phyloP scores from a whole-genome alignment of 2,113 vertebrate species.

The Corythornis madagascariensis region DNA sequence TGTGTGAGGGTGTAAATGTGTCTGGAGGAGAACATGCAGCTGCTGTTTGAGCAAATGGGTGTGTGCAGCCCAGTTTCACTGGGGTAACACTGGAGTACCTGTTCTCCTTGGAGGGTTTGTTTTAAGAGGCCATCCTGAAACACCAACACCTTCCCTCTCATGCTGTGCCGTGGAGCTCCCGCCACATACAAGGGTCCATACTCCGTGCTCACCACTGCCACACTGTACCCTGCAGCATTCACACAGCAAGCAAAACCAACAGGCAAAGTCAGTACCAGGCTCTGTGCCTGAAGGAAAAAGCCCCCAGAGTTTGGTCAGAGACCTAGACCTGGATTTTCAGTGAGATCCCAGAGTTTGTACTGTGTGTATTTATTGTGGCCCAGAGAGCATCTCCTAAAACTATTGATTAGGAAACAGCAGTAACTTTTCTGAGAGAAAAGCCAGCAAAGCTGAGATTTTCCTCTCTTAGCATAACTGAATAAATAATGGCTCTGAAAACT shows the following conservation, averaged over 20 bases:
- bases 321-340: background rate
- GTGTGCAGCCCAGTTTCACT: background rate
- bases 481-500: background rate
- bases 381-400: background rate
- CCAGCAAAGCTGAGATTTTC: background rate
- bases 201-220: conserved; percentile 36
- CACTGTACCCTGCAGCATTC: conserved; percentile 74
- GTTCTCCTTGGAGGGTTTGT: conserved; percentile 71
- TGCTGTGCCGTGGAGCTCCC: conserved; percentile 75
- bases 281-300: background rate
- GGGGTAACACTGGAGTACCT: conserved; percentile 64
- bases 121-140: conserved; percentile 44
- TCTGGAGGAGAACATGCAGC: background rate
- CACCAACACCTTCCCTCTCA: conserved; percentile 74
- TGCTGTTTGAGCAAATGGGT: background rate
- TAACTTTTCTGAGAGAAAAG: background rate
- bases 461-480: background rate
- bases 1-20: background rate
- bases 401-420: background rate
- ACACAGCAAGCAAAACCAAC: background rate
- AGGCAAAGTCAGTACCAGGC: accelerated
- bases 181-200: conserved; percentile 55
- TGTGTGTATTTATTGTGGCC: background rate
- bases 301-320: background rate
- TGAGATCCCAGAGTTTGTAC: background rate